A percentile compares a stretch with the other conserved stretches of the same genome.
phyloP scores from a whole-genome alignment of 2,888 invertebrate genomes.

The Pseudococcus longispinus region DNA sequence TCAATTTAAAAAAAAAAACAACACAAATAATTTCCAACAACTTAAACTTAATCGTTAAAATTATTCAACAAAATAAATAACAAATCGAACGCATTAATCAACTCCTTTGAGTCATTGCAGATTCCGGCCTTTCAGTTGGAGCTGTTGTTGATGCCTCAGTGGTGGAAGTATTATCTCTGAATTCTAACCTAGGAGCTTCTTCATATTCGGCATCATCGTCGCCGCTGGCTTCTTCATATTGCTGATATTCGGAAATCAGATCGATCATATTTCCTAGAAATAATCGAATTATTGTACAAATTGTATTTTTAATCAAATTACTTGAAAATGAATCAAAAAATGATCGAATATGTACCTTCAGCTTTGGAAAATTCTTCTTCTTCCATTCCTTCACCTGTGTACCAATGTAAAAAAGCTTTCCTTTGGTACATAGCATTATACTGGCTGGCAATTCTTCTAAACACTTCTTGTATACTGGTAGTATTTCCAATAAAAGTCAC shows the following conservation, averaged over 20 bases:
- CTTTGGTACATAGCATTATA: slow-evolving; percentile 49
- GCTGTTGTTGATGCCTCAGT: not conserved
- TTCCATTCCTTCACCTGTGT: slow-evolving; percentile 50
- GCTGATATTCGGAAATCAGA: slow-evolving; percentile 54
- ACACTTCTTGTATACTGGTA: slow-evolving; percentile 46
- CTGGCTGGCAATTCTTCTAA: slow-evolving; percentile 35
- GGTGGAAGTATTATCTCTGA: not conserved
- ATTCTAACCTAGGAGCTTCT: slow-evolving; percentile 47
- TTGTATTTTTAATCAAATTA: too few relatives aligned
- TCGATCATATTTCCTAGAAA: slow-evolving; percentile 42
- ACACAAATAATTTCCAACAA: not conserved
- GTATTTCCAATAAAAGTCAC: slow-evolving; percentile 54
- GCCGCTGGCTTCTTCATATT: slow-evolving; percentile 54
- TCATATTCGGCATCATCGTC: slow-evolving; percentile 54
- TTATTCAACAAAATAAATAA: not conserved
- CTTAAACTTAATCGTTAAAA: not conserved
- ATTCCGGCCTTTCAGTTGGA: not conserved
- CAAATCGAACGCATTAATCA: not conserved
- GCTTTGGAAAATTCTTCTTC: slow-evolving; percentile 53
- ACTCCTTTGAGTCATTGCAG: not conserved
- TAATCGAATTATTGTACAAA: too few relatives aligned
- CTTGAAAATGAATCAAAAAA: not conserved
- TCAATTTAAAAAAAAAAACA: not conserved
- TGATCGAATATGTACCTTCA: slow-evolving; percentile 6
- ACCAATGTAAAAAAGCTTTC: slow-evolving; percentile 53